Base-by-base conservation (phyloP, 2,797 vertebrate species). In the Poecilia velifera region DNA sequence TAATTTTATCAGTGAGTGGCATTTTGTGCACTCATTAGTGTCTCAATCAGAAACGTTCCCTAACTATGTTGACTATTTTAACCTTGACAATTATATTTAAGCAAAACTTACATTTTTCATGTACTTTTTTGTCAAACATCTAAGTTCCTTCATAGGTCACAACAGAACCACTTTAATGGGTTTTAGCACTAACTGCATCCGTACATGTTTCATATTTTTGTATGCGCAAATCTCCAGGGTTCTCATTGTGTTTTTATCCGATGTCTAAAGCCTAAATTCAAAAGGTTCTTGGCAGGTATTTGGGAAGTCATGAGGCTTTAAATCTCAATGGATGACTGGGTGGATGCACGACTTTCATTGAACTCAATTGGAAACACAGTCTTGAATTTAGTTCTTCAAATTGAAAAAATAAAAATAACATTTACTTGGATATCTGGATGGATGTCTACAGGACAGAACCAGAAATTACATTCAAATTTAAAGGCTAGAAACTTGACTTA, bases 401-500 rank as follows among this genome's bases (percentile, higher is more conserved):
- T 88, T 85, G 41, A 87, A 87, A 87, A 51, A 51, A 18, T 34
- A 86, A 86, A 77, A 55, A 41, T 83, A 34, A 34, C 2, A 76
- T 79, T 87, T 74, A 88, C 36, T 68, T 28, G 28, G 12, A 14
- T 34, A 62, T 62, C 14, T 34, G 13, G 31, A 34, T 62, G 31
- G 59, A 62, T 6, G 2, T 16, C 28, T 34, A 2, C 59, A 34
- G 59, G 59, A 18, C 59, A 62, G 2, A 5, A 62, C 22, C 64
- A 68, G 8, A 4, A 41, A 41, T 84, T 81, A 80, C 82, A 77
- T 90, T 84, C 83, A 84, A 78, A 90, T 74, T 86, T 86, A 90
- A 86, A 92, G 90, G 89, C 84, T 59, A 90, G 82, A 89, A 84
- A 86, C 86, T 84, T 66, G 75, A 82, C 13, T 77, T 87, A 87